Percentiles rank a stretch among this genome's conserved stretches.
Evolutionary conservation across 1,140 invertebrate genomes (phyloP).

Genomic region (Melitaea cinxia): DNA sequence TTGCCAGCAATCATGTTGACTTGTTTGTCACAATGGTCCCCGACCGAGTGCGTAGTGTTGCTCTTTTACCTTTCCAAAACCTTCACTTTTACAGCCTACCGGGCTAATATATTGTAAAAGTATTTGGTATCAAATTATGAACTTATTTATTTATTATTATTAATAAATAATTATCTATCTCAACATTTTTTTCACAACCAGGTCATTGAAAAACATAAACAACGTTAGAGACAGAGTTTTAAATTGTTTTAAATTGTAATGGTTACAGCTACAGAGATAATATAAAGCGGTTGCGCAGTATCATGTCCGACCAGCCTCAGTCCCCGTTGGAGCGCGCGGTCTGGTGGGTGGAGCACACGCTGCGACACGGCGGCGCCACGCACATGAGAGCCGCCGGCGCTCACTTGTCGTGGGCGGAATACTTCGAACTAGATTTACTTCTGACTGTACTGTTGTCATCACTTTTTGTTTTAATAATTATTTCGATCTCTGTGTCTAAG

Average conservation of each 20-base stretch:
- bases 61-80: no score
- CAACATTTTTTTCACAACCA: no score
- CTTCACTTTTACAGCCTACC: no score
- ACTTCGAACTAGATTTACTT: conserved; percentile 25
- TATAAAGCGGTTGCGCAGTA: conserved; percentile 29
- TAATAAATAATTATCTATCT: no score
- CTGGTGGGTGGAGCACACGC: conserved; percentile 83
- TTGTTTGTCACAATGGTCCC: no score
- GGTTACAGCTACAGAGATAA: conserved; percentile 47
- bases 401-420: conserved; percentile 12
- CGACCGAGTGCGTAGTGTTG: no score
- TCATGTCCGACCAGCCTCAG: conserved; percentile 39
- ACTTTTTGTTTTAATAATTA: background rate
- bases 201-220: no score
- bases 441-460: background rate
- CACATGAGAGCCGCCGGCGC: conserved; percentile 14
- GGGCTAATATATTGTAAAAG: no score
- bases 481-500: background rate
- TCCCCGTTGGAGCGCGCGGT: conserved; percentile 68
- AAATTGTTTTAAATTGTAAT: background rate
- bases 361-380: conserved; percentile 59
- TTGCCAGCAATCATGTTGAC: no score
- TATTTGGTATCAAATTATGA: no score
- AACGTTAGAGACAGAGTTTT: background rate
- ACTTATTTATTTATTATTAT: no score